Evolutionary conservation across 2,888 invertebrate species (phyloP), one percentile per base, ranked within the genome.

Genomic region (Nomada flava): DNA sequence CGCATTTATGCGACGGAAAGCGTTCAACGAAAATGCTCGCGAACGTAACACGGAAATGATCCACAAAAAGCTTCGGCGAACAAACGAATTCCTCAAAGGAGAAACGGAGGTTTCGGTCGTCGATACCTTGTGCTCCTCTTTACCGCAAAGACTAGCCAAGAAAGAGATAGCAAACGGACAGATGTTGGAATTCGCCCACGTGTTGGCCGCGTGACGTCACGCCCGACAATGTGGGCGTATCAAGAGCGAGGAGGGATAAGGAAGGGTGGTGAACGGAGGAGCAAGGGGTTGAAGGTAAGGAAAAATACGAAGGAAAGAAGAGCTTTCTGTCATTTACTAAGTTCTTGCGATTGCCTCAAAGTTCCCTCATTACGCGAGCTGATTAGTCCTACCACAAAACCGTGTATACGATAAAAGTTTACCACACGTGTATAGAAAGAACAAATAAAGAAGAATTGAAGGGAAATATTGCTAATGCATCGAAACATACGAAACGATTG

Each of bases 201-300:
- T 91, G 92, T 87, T 91, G 91, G 89, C 90, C 90, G 92, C 90
- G 89, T 93, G 93, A 93, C 93, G 93, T 92, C 91, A 92, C 90
- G 89, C 93, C 36, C 94, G 94, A 94, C 94, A 94, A 94, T 94
- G 86, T 85, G 85, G 88, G 84, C 79, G 81, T 80, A 83, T 76
- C 80, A 84, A 84, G 85, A 87, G 79, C 83, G 83, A 75, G 80
- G 81, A 80, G 64, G 76, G 86, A 93, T 89, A 90, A 92, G 89
- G 78, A 68, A 89, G 81, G 94, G 94, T 74, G 76, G 62, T 91
- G 92, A 93, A 87, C 89, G 94, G 2, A 62, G n/a, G 13, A 53
- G 63, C 44, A 42, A 36, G 64, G 42, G 50, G 9, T 4, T 29
- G 47, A 15, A 36, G 50, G 18, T 18, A 55, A 36, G 47, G 67